A percentile compares a stretch with the other conserved stretches of the same genome.
Evolutionary conservation across 2,797 vertebrate species (phyloP).

Genomic region (Anolis apletophallus): DNA sequence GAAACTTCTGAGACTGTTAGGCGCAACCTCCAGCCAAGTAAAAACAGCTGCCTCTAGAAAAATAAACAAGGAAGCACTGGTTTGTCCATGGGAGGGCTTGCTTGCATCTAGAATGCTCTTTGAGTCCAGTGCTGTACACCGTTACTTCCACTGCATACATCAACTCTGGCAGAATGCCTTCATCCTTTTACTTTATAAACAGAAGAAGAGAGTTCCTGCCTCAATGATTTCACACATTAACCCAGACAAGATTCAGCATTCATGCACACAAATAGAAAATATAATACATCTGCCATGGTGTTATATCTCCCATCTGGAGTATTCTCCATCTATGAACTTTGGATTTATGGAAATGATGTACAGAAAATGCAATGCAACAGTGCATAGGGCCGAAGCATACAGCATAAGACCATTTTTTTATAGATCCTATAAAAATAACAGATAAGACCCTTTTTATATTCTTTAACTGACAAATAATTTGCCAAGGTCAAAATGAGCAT

Average conservation of each 20-base stretch:
- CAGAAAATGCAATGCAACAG: background rate
- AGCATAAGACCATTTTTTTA: fast-evolving
- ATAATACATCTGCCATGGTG: constrained; percentile 1
- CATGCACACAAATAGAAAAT: background rate
- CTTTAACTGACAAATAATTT: constrained; percentile 27
- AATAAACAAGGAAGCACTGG: background rate
- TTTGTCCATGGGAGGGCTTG: background rate
- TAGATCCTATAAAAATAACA: constrained; percentile 36
- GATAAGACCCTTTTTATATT: constrained; percentile 22
- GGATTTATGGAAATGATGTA: background rate
- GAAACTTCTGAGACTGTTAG: background rate
- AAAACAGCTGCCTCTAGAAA: background rate
- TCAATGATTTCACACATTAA: background rate
- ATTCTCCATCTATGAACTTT: constrained; percentile 1
- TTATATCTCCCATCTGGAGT: background rate
- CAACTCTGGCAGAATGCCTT: background rate
- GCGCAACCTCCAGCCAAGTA: background rate
- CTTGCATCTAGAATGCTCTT: background rate
- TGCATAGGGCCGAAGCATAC: background rate
- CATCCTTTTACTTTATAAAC: background rate
- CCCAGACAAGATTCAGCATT: background rate
- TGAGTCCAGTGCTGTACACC: background rate
- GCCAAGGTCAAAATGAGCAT: constrained; percentile 41
- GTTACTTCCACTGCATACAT: background rate
- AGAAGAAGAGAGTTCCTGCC: background rate